These are phyloP conservation scores for Aphidius colemani DNA, from an alignment of 2,888 invertebrate genomes.

Conservation along the genomic window DNA sequence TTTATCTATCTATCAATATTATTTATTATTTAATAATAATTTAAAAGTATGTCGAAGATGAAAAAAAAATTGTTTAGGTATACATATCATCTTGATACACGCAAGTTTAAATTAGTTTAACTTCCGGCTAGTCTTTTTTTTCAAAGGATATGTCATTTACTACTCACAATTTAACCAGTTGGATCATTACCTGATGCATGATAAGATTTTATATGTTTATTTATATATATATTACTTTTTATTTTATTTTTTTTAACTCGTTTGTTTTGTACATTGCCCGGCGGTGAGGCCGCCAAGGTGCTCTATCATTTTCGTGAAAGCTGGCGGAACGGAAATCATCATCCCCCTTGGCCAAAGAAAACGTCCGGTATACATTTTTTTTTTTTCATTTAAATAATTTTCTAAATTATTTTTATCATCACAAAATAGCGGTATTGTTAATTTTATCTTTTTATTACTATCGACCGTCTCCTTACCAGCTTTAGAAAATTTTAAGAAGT, in stretches of 20 bases:
- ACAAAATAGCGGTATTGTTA: background rate
- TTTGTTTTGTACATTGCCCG: constrained; percentile 16
- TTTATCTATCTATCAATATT: background rate
- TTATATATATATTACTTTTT: background rate
- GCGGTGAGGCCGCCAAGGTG: constrained; percentile 20
- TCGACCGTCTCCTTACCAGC: no score
- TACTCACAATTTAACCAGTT: constrained; percentile 1
- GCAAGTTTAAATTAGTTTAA: no score
- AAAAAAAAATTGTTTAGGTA: no score
- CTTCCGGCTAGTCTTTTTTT: background rate
- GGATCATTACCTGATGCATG: background rate
- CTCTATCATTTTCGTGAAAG: constrained; percentile 47
- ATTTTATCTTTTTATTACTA: background rate
- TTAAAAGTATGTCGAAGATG: background rate
- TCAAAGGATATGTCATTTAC: constrained; percentile 6
- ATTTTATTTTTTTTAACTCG: constrained; percentile 5
- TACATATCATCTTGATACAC: no score
- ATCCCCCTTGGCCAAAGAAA: constrained; percentile 12
- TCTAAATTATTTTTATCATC: background rate
- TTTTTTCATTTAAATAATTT: constrained; percentile 6
- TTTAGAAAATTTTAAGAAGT: no score
- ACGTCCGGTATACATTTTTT: constrained; percentile 14
- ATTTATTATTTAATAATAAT: background rate
- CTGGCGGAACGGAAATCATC: constrained; percentile 33
- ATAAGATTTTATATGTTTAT: constrained; percentile 5